Evolutionary conservation across 2,888 invertebrate genomes (phyloP).

Genomic region (Aphidius colemani): DNA sequence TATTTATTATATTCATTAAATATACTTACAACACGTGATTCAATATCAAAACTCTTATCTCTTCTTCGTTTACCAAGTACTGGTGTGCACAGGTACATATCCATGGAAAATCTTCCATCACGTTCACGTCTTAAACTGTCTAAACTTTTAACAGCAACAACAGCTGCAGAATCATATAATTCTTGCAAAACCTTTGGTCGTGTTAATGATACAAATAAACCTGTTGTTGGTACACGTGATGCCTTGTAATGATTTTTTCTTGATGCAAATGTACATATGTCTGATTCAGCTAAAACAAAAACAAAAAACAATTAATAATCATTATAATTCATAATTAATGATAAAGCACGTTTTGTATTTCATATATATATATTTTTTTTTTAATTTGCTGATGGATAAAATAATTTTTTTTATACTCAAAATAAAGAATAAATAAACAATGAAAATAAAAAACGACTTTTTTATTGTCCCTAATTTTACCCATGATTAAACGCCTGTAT

Average conservation of each 20-base stretch:
- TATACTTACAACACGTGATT: conserved; percentile 81
- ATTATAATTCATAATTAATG: background rate
- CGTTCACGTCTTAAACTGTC: conserved; percentile 72
- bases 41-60: conserved; percentile 80
- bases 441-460: too few species aligned
- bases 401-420: background rate
- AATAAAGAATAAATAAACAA: too few species aligned
- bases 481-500: too few species aligned
- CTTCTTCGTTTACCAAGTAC: conserved; percentile 74
- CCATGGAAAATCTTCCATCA: conserved; percentile 65
- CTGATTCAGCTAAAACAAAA: conserved; percentile 78
- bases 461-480: too few species aligned
- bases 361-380: background rate
- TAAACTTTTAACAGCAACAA: conserved; percentile 70
- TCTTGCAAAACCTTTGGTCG: conserved; percentile 77
- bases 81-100: conserved; percentile 79
- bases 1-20: background rate
- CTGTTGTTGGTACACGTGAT: conserved; percentile 71
- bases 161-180: conserved; percentile 79
- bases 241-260: conserved; percentile 79
- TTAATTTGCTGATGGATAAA: background rate
- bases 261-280: conserved; percentile 84
- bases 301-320: background rate
- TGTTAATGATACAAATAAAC: conserved; percentile 76
- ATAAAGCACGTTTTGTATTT: background rate